Conservation (phyloP, 2,888 invertebrate genomes). For the Merodon equestris region DNA sequence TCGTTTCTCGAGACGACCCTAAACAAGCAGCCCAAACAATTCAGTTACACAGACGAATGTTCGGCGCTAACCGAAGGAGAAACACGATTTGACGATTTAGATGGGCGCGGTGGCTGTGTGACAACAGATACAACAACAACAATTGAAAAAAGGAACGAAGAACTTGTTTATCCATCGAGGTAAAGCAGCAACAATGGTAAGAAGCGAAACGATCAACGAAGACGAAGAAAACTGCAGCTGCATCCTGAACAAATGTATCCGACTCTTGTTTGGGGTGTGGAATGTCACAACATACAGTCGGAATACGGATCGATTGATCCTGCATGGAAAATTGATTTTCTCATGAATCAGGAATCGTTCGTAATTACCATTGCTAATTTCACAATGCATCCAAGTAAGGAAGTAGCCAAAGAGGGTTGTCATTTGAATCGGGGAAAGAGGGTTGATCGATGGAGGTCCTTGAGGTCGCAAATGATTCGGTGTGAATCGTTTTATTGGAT, state of each 20-base stretch:
- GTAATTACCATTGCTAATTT: constrained; percentile 61
- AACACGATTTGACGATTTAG: constrained; percentile 65
- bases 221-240: constrained; percentile 19
- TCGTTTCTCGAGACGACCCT: constrained; percentile 66
- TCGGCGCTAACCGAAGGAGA: constrained; percentile 59
- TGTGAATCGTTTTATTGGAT: constrained; percentile 38
- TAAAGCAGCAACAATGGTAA: not conserved
- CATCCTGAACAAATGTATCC: constrained; percentile 34
- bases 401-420: not conserved
- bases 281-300: constrained; percentile 57
- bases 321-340: constrained; percentile 61
- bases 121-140: no score
- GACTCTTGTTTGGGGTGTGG: constrained; percentile 41
- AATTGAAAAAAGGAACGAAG: constrained; percentile 15
- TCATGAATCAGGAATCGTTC: constrained; percentile 40
- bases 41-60: constrained; percentile 52
- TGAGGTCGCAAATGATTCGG: not conserved
- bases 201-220: constrained; percentile 5
- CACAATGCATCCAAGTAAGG: constrained; percentile 22
- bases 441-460: constrained; percentile 17
- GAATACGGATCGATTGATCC: constrained; percentile 43
- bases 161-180: constrained; percentile 37
- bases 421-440: constrained; percentile 17
- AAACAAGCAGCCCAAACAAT: constrained; percentile 52
- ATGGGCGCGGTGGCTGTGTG: not conserved